Evolutionary conservation across 2,888 invertebrate genomes (phyloP), one percentile per base, ranked within the genome.

Genomic region (Cataglyphis albicans): DNA sequence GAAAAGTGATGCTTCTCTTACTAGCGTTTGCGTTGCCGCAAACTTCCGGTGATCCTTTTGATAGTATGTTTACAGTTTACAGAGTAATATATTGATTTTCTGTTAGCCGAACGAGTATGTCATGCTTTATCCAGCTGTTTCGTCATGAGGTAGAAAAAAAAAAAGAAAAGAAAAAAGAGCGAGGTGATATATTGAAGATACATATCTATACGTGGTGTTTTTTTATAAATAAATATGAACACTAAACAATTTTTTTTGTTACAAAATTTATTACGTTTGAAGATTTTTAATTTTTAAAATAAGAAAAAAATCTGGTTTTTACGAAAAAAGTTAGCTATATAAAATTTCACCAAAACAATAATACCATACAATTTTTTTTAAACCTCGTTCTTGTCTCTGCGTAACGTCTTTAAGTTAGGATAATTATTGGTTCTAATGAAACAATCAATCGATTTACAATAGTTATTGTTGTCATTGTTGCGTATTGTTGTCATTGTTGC

Each of bases 31-130:
- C 84, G 73, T 72, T 67, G 74, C 35, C 63, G 63, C 81, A 83
- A 85, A 81, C 75, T 81, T 84, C 80, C 83, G 84, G 76, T 87
- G 44, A 87, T 84, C 70, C 83, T 88, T 87, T 87, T 80, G 80
- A 68, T 70, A 67, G 25, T 61, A 65, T 81, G 86, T 70, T 84
- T 82, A 86, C 87, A 32, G 32, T 25, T 25, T 25, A 25, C 25
- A 87, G 84, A 90, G 87, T 84, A 81, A 89, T 87, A 83, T 84
- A 89, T 89, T 74, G 86, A 89, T 89, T 88, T 86, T 74, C 83
- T 64, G 68, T 83, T 78, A 67, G 67, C 61, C 10, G 72, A 12
- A 38, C 7, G 73, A 68, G 29, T 35, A 72, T 21, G 35, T 29
- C 29, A 21, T 15, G 48, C 63, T 82, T 84, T 78, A 55, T 78